Evolutionary conservation across 2,797 vertebrate genomes (phyloP).

Genomic region (Carapus acus): DNA sequence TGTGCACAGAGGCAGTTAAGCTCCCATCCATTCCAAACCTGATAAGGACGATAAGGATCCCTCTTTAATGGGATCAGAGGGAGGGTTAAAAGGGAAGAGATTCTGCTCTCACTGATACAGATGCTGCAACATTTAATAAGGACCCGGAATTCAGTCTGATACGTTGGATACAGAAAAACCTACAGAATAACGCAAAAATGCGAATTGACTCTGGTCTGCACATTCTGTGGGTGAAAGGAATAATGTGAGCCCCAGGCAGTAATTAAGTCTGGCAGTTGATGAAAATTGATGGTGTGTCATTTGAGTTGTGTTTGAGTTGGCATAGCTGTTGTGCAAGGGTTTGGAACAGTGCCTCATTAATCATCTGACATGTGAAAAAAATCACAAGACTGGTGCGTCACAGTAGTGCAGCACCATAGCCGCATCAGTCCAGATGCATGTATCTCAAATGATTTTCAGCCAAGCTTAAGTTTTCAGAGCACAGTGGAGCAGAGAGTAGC

Average conservation of each 20-base stretch:
- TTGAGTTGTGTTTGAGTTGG: too few species aligned
- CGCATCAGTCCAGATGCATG: too few species aligned
- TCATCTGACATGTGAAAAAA: too few species aligned
- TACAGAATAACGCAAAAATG: not conserved
- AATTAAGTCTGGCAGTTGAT: too few species aligned
- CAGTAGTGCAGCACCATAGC: not conserved
- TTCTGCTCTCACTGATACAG: slow-evolving; percentile 34
- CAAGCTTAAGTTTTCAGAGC: too few species aligned
- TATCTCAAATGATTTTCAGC: too few species aligned
- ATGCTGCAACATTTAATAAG: slow-evolving; percentile 18
- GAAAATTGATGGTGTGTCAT: too few species aligned
- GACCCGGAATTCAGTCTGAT: slow-evolving; percentile 21
- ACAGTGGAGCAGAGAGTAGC: too few species aligned
- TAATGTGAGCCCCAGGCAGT: too few species aligned
- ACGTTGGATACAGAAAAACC: slow-evolving; percentile 13
- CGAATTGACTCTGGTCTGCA: not conserved
- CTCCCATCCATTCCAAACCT: slow-evolving; percentile 40
- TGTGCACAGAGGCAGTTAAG: slow-evolving; percentile 44
- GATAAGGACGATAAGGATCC: slow-evolving; percentile 56
- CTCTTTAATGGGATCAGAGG: slow-evolving; percentile 58
- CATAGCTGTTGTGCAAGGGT: too few species aligned
- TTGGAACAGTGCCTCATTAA: too few species aligned
- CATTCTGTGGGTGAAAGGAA: too few species aligned
- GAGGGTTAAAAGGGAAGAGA: slow-evolving; percentile 44
- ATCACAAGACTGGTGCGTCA: not conserved